phyloP scores from a whole-genome alignment of 1,140 invertebrate genomes.

The Adelges cooleyi region DNA sequence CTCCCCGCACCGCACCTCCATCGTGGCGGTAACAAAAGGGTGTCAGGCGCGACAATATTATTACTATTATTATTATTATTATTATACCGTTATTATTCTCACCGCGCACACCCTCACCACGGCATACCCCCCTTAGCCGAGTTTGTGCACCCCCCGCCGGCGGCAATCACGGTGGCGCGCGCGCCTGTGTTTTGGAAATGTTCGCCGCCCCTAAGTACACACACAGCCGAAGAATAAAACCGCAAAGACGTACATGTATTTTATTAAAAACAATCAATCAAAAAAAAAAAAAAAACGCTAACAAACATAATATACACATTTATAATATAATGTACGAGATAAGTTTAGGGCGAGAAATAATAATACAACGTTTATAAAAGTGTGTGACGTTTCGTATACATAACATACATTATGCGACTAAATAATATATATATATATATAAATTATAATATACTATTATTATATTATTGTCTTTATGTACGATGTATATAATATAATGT shows the following conservation, averaged over 20 bases:
- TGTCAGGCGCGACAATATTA: neutral
- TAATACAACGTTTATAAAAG: neutral
- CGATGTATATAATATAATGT: no score
- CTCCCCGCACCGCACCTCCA: neutral
- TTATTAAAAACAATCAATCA: constrained; percentile 14
- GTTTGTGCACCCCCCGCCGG: neutral
- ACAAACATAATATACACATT: no score
- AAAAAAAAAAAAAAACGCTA: neutral
- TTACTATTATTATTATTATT: constrained; percentile 9
- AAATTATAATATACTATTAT: neutral
- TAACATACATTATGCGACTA: neutral
- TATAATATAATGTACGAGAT: no score
- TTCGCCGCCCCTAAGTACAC: constrained; percentile 1
- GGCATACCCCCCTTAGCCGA: no score
- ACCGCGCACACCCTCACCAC: neutral
- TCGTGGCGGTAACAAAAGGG: neutral
- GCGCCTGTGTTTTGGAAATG: neutral
- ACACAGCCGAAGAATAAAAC: neutral
- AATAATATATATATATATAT: neutral
- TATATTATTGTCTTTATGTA: no score
- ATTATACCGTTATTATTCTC: constrained; percentile 9
- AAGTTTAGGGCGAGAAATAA: neutral
- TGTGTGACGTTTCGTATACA: no score
- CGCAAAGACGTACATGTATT: neutral
- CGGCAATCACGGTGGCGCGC: no score